Conservation (phyloP, 2,113 vertebrate genomes). For the Cyprinodon tularosa region DNA sequence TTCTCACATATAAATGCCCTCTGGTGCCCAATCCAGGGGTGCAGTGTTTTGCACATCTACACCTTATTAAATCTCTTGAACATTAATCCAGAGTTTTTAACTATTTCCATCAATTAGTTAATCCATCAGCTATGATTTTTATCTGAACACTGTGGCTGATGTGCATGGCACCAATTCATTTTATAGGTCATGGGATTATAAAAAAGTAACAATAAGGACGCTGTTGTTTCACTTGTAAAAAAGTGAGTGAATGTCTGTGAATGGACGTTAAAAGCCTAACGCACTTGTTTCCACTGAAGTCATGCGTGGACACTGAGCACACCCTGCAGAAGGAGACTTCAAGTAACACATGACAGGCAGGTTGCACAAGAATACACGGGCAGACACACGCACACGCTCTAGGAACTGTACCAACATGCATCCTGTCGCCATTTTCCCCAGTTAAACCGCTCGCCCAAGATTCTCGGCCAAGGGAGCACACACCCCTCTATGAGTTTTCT, state of each 20-base stretch:
- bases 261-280: constrained; percentile 16
- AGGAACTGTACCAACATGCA: constrained; percentile 36
- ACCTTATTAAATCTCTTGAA: not conserved
- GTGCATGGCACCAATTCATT: not conserved
- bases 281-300: constrained; percentile 25
- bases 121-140: not conserved
- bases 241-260: constrained; percentile 19
- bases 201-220: not conserved
- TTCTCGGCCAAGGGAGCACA: constrained; percentile 38
- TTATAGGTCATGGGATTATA: not conserved
- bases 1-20: not conserved
- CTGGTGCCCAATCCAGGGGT: not conserved
- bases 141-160: not conserved
- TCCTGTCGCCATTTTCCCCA: constrained; percentile 76
- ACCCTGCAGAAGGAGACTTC: constrained; percentile 16
- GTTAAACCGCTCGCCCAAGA: constrained; percentile 57
- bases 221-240: constrained; percentile 10
- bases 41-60: not conserved
- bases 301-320: constrained; percentile 5
- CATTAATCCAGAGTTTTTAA: not conserved
- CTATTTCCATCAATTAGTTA: not conserved
- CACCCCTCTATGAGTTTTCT: constrained; percentile 34
- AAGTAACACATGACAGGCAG: constrained; percentile 15
- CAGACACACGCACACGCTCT: not conserved
- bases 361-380: constrained; percentile 26